Conservation (phyloP, 2,113 vertebrate genomes). For the Axis porcinus region DNA sequence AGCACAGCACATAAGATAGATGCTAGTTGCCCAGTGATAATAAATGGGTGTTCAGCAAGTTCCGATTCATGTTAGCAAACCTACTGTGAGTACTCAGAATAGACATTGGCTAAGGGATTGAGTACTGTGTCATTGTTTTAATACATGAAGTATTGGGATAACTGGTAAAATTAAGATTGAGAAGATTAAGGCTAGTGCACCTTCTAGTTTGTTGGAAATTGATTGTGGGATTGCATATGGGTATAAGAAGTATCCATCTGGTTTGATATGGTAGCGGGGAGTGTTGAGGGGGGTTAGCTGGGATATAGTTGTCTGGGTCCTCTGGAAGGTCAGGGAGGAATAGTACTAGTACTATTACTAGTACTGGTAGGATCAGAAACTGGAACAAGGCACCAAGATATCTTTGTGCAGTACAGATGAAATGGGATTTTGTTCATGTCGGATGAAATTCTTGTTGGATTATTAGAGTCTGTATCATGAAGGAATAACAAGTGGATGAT, state of each 20-base stretch:
- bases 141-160: neutral
- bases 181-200: neutral
- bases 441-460: neutral
- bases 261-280: neutral
- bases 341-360: neutral
- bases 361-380: neutral
- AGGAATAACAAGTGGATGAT: neutral
- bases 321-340: neutral
- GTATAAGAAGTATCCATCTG: conserved; percentile 34
- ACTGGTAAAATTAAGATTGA: neutral
- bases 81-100: neutral
- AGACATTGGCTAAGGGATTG: neutral
- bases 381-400: neutral
- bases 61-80: neutral
- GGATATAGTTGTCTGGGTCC: conserved; percentile 12
- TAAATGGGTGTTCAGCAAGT: conserved; percentile 2
- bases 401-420: neutral
- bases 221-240: conserved; percentile 12
- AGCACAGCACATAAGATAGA: neutral
- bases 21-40: neutral
- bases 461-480: neutral
- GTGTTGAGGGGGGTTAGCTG: neutral
- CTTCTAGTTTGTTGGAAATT: neutral
- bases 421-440: neutral
- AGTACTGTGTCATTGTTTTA: conserved; percentile 43